These are phyloP conservation scores for Excalfactoria chinensis DNA, from an alignment of 2,113 vertebrate genomes.

Conservation along the genomic window DNA sequence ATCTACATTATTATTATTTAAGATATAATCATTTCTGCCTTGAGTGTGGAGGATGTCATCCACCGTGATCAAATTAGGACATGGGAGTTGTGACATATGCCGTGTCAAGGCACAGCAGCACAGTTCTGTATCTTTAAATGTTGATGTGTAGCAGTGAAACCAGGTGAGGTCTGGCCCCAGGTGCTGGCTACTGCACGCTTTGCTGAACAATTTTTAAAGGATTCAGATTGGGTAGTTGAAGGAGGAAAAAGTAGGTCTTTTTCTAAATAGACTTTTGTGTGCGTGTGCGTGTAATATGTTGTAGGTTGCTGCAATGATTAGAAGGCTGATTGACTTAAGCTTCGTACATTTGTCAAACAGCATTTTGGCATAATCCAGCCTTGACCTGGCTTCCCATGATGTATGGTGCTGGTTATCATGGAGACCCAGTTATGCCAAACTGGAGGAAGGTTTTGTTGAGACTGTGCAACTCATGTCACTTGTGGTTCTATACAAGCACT, in stretches of 20 bases:
- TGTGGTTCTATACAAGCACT: background rate
- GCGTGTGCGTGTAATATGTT: background rate
- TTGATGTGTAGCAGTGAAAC: slow-evolving; percentile 21
- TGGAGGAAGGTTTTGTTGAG: slow-evolving; percentile 27
- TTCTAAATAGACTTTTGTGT: background rate
- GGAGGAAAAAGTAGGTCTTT: slow-evolving; percentile 35
- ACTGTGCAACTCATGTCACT: slow-evolving; percentile 23
- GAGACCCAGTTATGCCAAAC: background rate
- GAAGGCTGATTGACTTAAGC: background rate
- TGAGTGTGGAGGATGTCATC: background rate
- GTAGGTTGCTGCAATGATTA: slow-evolving; percentile 27
- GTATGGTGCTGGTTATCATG: background rate
- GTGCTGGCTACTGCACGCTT: slow-evolving; percentile 55
- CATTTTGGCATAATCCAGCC: slow-evolving; percentile 2
- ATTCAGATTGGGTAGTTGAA: slow-evolving; percentile 26
- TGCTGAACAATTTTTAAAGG: slow-evolving; percentile 62
- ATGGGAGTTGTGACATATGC: background rate
- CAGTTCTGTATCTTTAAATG: slow-evolving; percentile 59
- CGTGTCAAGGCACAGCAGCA: background rate
- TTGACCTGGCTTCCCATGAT: background rate
- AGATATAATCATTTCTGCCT: background rate
- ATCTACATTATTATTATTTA: background rate
- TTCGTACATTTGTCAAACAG: background rate
- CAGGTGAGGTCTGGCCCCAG: slow-evolving; percentile 58
- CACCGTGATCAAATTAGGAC: slow-evolving; percentile 6